Evolutionary conservation across 2,888 invertebrate genomes (phyloP).

Genomic region (Fabriciana adippe): DNA sequence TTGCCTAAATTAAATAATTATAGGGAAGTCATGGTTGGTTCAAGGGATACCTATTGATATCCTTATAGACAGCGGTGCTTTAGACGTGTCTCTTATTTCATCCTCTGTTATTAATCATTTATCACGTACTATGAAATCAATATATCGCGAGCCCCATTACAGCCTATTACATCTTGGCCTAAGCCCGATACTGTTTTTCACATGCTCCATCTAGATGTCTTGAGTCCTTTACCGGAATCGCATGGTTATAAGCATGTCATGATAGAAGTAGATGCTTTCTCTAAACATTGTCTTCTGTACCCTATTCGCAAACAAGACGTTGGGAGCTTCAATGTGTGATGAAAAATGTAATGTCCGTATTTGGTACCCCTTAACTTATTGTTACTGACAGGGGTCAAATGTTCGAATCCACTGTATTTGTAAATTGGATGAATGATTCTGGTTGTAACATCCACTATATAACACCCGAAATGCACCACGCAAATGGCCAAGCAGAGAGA

Average conservation of each 20-base stretch:
- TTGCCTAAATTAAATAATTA: no score
- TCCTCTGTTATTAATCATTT: no score
- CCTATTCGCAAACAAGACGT: constrained; percentile 1
- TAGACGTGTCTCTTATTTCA: neutral
- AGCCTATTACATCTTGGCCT: constrained; percentile 2
- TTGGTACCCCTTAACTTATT: constrained; percentile 11
- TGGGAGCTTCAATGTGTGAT: neutral
- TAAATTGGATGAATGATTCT: neutral
- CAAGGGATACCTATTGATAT: no score
- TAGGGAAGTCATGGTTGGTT: no score
- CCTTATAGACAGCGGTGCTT: neutral
- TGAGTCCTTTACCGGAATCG: neutral
- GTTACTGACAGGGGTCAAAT: constrained; percentile 18
- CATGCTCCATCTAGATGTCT: neutral
- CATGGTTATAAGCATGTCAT: constrained; percentile 1
- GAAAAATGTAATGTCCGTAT: constrained; percentile 7
- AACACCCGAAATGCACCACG: constrained; percentile 19
- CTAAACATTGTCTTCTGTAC: constrained; percentile 9
- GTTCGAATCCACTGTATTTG: constrained; percentile 9
- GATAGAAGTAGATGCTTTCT: constrained; percentile 8
- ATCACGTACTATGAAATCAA: neutral
- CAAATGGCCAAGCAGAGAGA: constrained; percentile 6
- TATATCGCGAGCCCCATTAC: constrained; percentile 4
- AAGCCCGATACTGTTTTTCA: neutral
- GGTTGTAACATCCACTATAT: constrained; percentile 16